phyloP scores from a whole-genome alignment of 2,113 vertebrate genomes.

The Romanogobio albipinnatus region DNA sequence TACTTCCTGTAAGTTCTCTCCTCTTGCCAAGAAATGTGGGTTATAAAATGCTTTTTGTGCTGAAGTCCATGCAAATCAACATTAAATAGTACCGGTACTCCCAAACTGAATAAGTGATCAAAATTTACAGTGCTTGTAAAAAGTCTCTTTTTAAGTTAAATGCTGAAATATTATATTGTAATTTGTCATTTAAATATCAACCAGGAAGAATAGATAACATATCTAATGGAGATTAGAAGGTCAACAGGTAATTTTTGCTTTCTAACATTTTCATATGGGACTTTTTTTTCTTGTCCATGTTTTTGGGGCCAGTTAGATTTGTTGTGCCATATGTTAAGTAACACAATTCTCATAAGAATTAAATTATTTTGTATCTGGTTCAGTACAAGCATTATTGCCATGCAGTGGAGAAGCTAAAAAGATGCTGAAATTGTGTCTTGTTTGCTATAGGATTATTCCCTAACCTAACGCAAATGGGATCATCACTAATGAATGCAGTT shows the following conservation, averaged over 20 bases:
- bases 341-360: neutral
- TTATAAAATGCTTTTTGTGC: neutral
- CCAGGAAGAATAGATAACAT: neutral
- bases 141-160: too few relatives aligned
- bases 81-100: neutral
- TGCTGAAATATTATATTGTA: neutral
- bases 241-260: neutral
- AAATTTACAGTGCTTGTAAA: too few relatives aligned
- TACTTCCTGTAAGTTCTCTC: too few relatives aligned
- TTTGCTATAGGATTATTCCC: neutral
- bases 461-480: neutral
- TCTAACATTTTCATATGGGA: neutral
- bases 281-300: neutral
- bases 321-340: neutral
- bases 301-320: neutral
- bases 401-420: neutral
- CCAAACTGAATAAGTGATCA: neutral
- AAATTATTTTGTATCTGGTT: neutral
- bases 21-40: neutral
- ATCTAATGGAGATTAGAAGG: neutral
- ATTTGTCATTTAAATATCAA: neutral
- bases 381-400: neutral
- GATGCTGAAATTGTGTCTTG: neutral
- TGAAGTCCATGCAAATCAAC: constrained; percentile 14
- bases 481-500: constrained; percentile 44